These are phyloP conservation scores for Boloria selene DNA, from an alignment of 2,888 invertebrate genomes.

Conservation along the genomic window DNA sequence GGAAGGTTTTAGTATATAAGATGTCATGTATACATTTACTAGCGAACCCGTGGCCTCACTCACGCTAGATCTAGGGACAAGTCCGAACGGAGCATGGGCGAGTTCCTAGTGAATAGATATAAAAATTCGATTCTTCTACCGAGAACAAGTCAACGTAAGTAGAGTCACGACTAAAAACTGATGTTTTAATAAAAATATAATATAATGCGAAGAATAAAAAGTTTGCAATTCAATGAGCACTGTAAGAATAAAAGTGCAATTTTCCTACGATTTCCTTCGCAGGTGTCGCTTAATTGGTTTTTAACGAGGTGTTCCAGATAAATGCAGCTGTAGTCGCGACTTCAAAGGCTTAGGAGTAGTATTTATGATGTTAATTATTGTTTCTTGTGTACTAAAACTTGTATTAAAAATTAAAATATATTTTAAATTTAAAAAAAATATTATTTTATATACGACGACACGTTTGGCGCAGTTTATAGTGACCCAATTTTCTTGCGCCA, in stretches of 20 bases:
- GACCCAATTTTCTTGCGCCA: too few species aligned
- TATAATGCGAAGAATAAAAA: slow-evolving; percentile 26
- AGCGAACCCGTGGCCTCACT: too few species aligned
- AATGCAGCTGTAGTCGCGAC: slow-evolving; percentile 25
- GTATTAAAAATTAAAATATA: too few species aligned
- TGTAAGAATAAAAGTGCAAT: slow-evolving; percentile 36
- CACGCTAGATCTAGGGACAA: too few species aligned
- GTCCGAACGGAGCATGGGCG: too few species aligned
- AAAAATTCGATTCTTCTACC: too few species aligned
- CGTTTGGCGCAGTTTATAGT: too few species aligned
- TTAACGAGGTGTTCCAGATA: slow-evolving; percentile 36
- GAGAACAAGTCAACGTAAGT: background rate
- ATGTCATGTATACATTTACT: too few species aligned
- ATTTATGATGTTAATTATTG: slow-evolving; percentile 6
- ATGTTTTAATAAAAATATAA: slow-evolving; percentile 8
- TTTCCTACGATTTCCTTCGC: slow-evolving; percentile 35
- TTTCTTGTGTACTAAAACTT: background rate
- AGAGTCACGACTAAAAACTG: background rate
- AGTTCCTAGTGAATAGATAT: too few species aligned
- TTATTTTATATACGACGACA: too few species aligned
- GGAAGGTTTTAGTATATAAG: too few species aligned
- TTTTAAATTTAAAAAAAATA: too few species aligned
- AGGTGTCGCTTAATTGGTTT: slow-evolving; percentile 40
- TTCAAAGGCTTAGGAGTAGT: slow-evolving; percentile 17
- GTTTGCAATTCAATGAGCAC: slow-evolving; percentile 27